Percentiles rank a stretch among this genome's conserved stretches.
These are phyloP conservation scores for Acrossocheilus wenchowensis DNA, from an alignment of 2,797 vertebrate genomes.

Conservation along the genomic window DNA sequence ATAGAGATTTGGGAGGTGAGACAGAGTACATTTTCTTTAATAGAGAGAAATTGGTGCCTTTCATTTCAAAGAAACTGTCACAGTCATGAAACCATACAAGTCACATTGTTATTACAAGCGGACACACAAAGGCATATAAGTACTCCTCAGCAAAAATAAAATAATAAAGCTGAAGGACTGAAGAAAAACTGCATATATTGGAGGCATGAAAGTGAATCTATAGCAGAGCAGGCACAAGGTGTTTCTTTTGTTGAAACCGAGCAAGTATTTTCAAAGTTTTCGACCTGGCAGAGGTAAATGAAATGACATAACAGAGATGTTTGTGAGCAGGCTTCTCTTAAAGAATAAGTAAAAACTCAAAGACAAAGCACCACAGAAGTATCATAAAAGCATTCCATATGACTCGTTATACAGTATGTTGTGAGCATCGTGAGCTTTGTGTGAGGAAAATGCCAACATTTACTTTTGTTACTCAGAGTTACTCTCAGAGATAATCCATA, in stretches of 20 bases:
- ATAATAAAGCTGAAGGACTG: background rate
- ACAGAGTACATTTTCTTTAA: constrained; percentile 7
- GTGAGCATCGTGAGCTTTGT: background rate
- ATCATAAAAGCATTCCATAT: background rate
- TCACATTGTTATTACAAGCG: constrained; percentile 8
- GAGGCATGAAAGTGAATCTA: constrained; percentile 10
- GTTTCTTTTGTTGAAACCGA: background rate
- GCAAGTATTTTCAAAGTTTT: constrained; percentile 2
- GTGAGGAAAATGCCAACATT: background rate
- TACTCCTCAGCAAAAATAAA: background rate
- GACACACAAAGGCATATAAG: background rate
- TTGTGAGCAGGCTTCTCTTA: background rate
- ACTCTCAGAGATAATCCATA: background rate
- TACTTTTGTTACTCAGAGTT: background rate
- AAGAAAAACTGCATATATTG: background rate
- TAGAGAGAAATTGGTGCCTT: background rate
- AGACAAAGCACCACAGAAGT: background rate
- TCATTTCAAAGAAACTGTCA: constrained; percentile 29
- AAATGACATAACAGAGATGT: background rate
- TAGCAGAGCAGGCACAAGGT: background rate
- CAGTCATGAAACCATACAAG: constrained; percentile 15
- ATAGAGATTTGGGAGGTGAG: constrained; percentile 23
- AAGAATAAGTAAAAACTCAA: background rate
- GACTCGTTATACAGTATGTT: background rate
- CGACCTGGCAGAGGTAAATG: background rate